Base-by-base conservation (phyloP, 2,888 invertebrate species). In the Coelopa pilipes region DNA sequence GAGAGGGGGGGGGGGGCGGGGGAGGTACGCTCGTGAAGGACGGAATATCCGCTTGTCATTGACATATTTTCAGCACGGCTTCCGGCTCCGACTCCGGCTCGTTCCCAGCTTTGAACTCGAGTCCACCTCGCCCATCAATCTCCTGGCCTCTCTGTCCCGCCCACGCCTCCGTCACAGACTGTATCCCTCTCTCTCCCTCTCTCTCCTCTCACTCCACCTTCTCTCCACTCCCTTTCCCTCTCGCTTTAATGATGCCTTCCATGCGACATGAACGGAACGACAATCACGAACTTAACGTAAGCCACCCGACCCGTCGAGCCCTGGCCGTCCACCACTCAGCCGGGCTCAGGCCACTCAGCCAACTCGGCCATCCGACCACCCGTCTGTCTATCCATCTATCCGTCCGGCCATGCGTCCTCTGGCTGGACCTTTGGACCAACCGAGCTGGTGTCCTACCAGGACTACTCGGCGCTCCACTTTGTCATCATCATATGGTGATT, bases 401-500 rank as follows among this genome's bases (percentile, higher is more conserved):
- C 66, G 10, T 53, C 53, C 53, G 10, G 15, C 53, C 53, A 2
- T 53, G 3, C 53, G n/a, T 53, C 53, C 53, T 49, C 13, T 49
- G 10, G 13, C n/a, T 11, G 4, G 10, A 15, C 53, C 13, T 53
- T 13, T 34, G 34, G 34, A 34, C 34, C 10, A 53, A 7, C 4
- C 53, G 53, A 53, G n/a, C 53, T n/a, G 13, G 3, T 53, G 53
- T 3, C n/a, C 10, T 53, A 7, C 53, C 53, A 53, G 15, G 62
- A 34, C 34, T 11, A 24, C 62, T 4, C 34, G n/a, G 13, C 45
- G 59, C n/a, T 68, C n/a, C 69, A 69, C 69, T 69, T 19, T 69
- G 69, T 69, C 69, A 59, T 69, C 69, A 69, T 69, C 69, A 59
- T 74, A 72, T 68, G 71, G 71, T 66, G 72, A 74, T 72, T 74